Percentiles rank a stretch among this genome's conserved stretches.
phyloP scores from a whole-genome alignment of 2,888 invertebrate species.

The Acleris holmiana region DNA sequence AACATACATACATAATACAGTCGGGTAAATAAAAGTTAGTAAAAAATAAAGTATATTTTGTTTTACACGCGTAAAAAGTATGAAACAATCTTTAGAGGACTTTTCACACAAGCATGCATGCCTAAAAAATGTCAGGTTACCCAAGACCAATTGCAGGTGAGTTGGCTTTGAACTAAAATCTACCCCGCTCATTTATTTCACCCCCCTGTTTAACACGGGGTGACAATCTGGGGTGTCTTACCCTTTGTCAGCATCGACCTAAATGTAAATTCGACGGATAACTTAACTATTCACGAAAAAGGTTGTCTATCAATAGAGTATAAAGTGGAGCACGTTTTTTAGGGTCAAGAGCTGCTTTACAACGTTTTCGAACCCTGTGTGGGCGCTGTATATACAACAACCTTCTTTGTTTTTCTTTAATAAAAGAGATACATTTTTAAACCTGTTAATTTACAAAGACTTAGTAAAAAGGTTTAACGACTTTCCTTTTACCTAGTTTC shows the following conservation, averaged over 20 bases:
- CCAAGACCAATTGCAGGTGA: conserved; percentile 45
- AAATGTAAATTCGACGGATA: conserved; percentile 35
- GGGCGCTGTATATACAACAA: too few species aligned
- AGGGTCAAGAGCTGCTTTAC: conserved; percentile 4
- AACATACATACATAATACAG: too few species aligned
- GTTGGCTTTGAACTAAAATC: conserved; percentile 47
- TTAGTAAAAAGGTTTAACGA: too few species aligned
- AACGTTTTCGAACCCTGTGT: not conserved
- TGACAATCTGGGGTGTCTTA: conserved; percentile 34
- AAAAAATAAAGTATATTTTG: too few species aligned
- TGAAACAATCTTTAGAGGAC: not conserved
- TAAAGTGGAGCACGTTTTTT: conserved; percentile 9
- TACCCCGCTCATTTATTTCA: conserved; percentile 51
- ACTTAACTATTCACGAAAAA: conserved; percentile 37
- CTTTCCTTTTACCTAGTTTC: not conserved
- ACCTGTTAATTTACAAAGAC: too few species aligned
- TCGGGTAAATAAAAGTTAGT: too few species aligned
- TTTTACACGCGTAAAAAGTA: not conserved
- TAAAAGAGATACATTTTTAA: too few species aligned
- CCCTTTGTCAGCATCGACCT: conserved; percentile 38
- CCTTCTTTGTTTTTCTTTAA: too few species aligned
- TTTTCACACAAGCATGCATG: conserved; percentile 8
- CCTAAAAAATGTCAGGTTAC: conserved; percentile 49
- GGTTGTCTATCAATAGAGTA: conserved; percentile 33
- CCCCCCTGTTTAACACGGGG: conserved; percentile 35